Base-by-base conservation (phyloP, 2,113 vertebrate genomes). In the Bungarus multicinctus region DNA sequence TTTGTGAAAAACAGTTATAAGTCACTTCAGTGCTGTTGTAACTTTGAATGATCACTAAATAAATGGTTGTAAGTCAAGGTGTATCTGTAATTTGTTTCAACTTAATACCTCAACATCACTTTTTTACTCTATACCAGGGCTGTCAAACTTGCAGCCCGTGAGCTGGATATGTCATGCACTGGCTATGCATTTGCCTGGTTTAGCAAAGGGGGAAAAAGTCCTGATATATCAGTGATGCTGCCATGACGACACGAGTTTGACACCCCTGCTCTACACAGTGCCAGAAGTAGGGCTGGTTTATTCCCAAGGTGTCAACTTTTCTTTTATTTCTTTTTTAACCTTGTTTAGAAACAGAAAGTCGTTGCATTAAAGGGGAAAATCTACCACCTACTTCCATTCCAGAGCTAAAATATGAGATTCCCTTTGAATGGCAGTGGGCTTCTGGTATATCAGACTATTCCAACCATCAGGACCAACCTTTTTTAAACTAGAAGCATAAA, bases 381-480 rank as follows among this genome's bases (percentile, higher is more conserved):
- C 27, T 23, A 10, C 55, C 25, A 10, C 20, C 22, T 12, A 12
- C 23, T 0, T 0, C 10, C 10, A 45, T 34, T 54, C 52, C 52
- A 22, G 45, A 30, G 18, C 64, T 89, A 30, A 81, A 55, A 89
- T 87, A 39, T 8, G 55, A 91, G 5, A 87, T 64, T 89, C 20
- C 92, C n/a, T 81, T 93, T 85, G 87, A 45, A 53, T 7, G 20
- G 3, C 54, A 88, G 39, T 50, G 2, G 18, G 16, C 20, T 2
- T 87, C 22, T 89, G 54, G 27, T 27, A 23, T 55, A 60, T 53
- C 11, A 30, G 64, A 64, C n/a, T 53, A 7, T 58, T 25, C 25
- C 43, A 88, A 14, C 18, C 0, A 0, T 0, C 2, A 3, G 0
- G 3, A 7, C 85, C 57, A 52, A 91, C 47, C 47, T 85, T 89